Evolutionary conservation across 2,113 vertebrate species (phyloP), one percentile per base, ranked within the genome.

Genomic region (Saguinus midas): DNA sequence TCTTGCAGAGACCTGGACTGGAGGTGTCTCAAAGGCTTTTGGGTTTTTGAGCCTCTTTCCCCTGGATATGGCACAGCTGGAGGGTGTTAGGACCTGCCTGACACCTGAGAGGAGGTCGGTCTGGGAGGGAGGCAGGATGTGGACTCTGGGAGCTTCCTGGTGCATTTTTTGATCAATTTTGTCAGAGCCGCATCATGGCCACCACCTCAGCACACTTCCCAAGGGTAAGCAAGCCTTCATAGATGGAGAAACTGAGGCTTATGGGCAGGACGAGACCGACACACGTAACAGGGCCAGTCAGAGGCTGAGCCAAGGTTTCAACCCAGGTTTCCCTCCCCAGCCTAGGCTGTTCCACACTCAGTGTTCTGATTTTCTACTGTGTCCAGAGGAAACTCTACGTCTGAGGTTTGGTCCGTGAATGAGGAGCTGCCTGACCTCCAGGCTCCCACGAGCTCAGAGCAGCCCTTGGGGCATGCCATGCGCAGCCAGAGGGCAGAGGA

Each of bases 291-390:
- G 58, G 61, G 45, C 27, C 68, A 18, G 16, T 16, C 3, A 11
- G 37, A 92, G 50, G 48, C 20, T 0, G 18, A 86, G 52, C n/a
- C 2, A n/a, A 57, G 21, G 20, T 83, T 79, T 32, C 58, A 83
- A 16, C 27, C 23, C 37, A 52, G 27, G 48, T 21, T 9, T 40
- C 14, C 7, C 4, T 25, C 21, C 58, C 8, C 50, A 43, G 14
- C 32, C 27, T 13, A 32, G 72, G 8, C 45, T n/a, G 1, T 29
- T 87, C 58, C 37, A 18, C 0, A 0, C 1, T 61, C 16, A 70
- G 1, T 0, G 2, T 58, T 90, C 91, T 73, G n/a, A 92, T n/a
- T 32, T 70, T 12, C 88, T 52, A 35, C n/a, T 5, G 35, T 23
- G 25, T 14, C 43, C 91, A 0, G 25, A 85, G 40, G 29, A 72